phyloP scores from a whole-genome alignment of 2,113 vertebrate genomes.

The Oplegnathus fasciatus region DNA sequence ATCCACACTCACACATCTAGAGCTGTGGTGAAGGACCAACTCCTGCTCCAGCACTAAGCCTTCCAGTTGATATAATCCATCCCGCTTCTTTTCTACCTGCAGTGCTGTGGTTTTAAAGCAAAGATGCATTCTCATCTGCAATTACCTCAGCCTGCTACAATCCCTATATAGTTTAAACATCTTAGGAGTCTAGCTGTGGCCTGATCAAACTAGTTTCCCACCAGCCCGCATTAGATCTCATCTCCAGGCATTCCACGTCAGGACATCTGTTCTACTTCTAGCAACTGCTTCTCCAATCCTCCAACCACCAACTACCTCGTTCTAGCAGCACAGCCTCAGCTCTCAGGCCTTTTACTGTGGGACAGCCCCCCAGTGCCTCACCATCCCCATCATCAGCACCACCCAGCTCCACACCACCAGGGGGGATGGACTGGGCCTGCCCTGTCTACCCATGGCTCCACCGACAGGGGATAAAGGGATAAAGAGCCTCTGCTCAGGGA shows the following conservation, averaged over 20 bases:
- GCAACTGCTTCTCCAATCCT: slow-evolving; percentile 17
- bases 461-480: slow-evolving; percentile 93
- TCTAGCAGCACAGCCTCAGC: background rate
- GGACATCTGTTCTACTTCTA: slow-evolving; percentile 42
- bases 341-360: slow-evolving; percentile 24
- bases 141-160: background rate
- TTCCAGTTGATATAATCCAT: slow-evolving; percentile 71
- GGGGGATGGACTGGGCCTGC: slow-evolving; percentile 66
- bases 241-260: slow-evolving; percentile 16
- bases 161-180: background rate
- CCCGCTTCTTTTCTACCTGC: slow-evolving; percentile 60
- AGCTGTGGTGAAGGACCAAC: slow-evolving; percentile 59
- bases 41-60: slow-evolving; percentile 56
- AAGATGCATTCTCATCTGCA: slow-evolving; percentile 14
- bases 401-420: slow-evolving; percentile 70
- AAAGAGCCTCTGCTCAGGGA: slow-evolving; percentile 87
- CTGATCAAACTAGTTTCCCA: slow-evolving; percentile 22
- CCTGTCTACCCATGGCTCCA: slow-evolving; percentile 85
- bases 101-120: slow-evolving; percentile 31
- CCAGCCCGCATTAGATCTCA: background rate
- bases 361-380: slow-evolving; percentile 34
- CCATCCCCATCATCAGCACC: slow-evolving; percentile 68
- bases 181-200: background rate
- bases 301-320: slow-evolving; percentile 1
- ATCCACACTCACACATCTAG: slow-evolving; percentile 67